Evolutionary conservation across 2,113 vertebrate genomes (phyloP).

Genomic region (Zosterops hypoxanthus): DNA sequence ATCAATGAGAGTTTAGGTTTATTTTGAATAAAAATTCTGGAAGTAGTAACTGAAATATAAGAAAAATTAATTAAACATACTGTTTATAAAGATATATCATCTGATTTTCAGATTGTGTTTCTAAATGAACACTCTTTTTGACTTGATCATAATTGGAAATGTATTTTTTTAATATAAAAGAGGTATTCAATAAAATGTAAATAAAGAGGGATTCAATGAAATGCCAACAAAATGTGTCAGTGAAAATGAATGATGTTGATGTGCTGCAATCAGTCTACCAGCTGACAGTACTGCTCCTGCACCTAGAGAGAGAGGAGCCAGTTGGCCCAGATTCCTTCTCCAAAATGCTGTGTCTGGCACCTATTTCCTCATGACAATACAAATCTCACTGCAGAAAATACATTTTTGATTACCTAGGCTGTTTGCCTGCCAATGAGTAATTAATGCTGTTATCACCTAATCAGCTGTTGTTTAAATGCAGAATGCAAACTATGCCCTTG

Average conservation of each 20-base stretch:
- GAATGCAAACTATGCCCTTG: constrained; percentile 33
- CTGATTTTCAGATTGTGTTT: not conserved
- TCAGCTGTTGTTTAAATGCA: constrained; percentile 16
- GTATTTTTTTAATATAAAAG: not conserved
- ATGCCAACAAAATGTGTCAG: not conserved
- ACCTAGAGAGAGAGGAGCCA: not conserved
- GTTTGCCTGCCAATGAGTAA: not conserved
- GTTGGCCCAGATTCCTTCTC: not conserved
- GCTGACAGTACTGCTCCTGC: not conserved
- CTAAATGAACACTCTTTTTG: not conserved
- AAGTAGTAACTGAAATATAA: not conserved
- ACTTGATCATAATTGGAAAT: not conserved
- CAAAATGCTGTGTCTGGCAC: not conserved
- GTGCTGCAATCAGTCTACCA: not conserved
- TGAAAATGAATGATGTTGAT: not conserved
- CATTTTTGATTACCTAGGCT: constrained; percentile 28
- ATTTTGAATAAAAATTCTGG: not conserved
- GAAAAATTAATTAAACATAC: not conserved
- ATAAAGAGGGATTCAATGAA: not conserved
- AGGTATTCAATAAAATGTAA: not conserved
- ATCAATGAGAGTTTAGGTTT: not conserved
- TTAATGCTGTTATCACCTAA: constrained; percentile 46
- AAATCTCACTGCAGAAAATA: constrained; percentile 12
- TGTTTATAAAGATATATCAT: not conserved
- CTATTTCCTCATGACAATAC: not conserved